Conservation (phyloP, 2,888 invertebrate species). For the Melanchra persicariae region DNA sequence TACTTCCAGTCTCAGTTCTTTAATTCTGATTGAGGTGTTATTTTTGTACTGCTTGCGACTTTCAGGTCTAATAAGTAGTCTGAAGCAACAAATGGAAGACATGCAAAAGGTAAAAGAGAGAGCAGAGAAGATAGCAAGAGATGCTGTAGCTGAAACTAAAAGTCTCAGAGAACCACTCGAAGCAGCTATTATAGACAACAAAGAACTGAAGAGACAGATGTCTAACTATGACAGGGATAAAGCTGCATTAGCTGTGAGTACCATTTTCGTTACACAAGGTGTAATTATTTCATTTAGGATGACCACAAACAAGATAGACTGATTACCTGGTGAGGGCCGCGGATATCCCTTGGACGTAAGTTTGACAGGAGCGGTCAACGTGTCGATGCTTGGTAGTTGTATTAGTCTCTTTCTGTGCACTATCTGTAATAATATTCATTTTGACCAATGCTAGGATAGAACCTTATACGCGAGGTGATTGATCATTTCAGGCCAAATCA, state of each 20-base stretch:
- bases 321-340: too few species aligned
- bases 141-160: constrained; percentile 94
- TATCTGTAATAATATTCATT: too few species aligned
- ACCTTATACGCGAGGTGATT: too few species aligned
- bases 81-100: constrained; percentile 94
- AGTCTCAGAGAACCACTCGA: constrained; percentile 93
- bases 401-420: too few species aligned
- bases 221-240: constrained; percentile 97
- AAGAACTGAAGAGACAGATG: constrained; percentile 94
- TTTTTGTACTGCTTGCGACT: neutral
- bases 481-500: constrained; percentile 86
- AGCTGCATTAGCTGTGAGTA: constrained; percentile 92
- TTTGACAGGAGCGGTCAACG: too few species aligned
- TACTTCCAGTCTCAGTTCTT: neutral
- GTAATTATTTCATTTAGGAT: too few species aligned
- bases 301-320: too few species aligned
- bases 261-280: too few species aligned
- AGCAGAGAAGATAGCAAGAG: constrained; percentile 93
- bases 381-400: too few species aligned
- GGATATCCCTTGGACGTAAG: too few species aligned
- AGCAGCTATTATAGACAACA: constrained; percentile 93
- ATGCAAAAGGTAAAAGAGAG: constrained; percentile 94
- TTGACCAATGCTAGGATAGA: too few species aligned
- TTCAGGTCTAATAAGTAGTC: constrained; percentile 94
- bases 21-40: too few species aligned